These are phyloP conservation scores for Drosophila ficusphila DNA, from an alignment of 1,140 invertebrate genomes.

Conservation along the genomic window DNA sequence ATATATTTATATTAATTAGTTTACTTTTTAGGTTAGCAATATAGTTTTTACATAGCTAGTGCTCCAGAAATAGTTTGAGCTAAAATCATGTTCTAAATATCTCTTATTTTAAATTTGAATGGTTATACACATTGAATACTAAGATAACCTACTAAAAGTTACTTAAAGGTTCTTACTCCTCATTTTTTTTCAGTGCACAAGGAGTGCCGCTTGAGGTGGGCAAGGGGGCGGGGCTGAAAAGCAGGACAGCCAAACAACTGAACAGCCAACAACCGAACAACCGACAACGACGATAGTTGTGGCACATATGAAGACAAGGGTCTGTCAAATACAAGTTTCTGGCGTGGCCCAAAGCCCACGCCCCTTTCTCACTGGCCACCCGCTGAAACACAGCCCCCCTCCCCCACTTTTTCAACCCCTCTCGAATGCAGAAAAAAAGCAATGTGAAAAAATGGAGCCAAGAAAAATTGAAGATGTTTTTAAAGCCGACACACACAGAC, in stretches of 20 bases:
- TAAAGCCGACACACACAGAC: slow-evolving; percentile 56
- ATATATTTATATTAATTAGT: too few species aligned
- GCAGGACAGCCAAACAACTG: slow-evolving; percentile 32
- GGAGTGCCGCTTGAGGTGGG: not conserved
- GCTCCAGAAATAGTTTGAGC: too few species aligned
- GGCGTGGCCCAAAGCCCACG: slow-evolving; percentile 50
- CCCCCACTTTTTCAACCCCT: not conserved
- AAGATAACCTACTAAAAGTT: too few species aligned
- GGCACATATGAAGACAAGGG: slow-evolving; percentile 81
- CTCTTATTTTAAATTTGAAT: too few species aligned
- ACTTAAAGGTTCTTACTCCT: too few species aligned
- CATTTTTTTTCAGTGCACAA: not conserved
- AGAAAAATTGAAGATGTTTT: slow-evolving; percentile 81
- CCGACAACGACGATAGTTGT: slow-evolving; percentile 65
- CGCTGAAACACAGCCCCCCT: too few species aligned
- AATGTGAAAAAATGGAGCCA: slow-evolving; percentile 27
- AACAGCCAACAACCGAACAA: slow-evolving; percentile 38
- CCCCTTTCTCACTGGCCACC: not conserved
- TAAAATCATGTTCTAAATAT: too few species aligned
- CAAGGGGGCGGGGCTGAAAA: not conserved
- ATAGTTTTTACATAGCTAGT: too few species aligned
- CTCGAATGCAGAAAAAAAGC: not conserved
- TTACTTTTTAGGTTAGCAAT: too few species aligned
- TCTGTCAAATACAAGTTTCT: slow-evolving; percentile 82
- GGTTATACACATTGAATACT: too few species aligned